phyloP scores from a whole-genome alignment of 2,113 vertebrate species.

The Melanocharis versteri region DNA sequence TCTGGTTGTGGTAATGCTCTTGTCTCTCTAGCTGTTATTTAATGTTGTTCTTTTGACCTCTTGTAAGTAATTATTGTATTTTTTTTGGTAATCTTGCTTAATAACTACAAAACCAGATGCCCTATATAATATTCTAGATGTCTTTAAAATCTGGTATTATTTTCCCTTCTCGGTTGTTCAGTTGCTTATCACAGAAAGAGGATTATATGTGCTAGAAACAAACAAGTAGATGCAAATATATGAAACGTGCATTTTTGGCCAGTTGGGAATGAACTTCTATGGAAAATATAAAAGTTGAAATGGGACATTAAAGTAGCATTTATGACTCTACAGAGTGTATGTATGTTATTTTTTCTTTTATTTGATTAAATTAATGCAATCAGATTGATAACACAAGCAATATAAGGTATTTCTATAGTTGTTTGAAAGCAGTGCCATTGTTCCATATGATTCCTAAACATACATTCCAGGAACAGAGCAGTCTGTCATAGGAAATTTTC shows the following conservation, averaged over 20 bases:
- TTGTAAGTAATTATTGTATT: background rate
- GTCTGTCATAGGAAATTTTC: background rate
- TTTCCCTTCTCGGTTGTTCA: background rate
- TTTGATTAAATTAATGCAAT: background rate
- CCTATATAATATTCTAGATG: background rate
- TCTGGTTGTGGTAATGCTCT: background rate
- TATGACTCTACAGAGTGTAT: background rate
- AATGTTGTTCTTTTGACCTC: background rate
- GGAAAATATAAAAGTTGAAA: background rate
- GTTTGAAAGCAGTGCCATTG: background rate
- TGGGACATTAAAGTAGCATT: background rate
- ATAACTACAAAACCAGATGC: background rate
- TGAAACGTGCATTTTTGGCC: background rate
- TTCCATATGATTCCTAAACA: background rate
- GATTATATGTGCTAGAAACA: background rate
- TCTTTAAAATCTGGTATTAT: background rate
- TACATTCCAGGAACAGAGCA: background rate
- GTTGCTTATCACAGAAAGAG: background rate
- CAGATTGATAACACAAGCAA: background rate
- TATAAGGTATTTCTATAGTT: background rate
- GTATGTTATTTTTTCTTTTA: background rate
- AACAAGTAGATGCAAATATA: background rate
- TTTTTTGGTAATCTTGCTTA: background rate
- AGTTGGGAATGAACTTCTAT: background rate
- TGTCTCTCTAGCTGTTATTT: background rate